phyloP scores from a whole-genome alignment of 1,140 invertebrate genomes.

The Dufourea novaeangliae region DNA sequence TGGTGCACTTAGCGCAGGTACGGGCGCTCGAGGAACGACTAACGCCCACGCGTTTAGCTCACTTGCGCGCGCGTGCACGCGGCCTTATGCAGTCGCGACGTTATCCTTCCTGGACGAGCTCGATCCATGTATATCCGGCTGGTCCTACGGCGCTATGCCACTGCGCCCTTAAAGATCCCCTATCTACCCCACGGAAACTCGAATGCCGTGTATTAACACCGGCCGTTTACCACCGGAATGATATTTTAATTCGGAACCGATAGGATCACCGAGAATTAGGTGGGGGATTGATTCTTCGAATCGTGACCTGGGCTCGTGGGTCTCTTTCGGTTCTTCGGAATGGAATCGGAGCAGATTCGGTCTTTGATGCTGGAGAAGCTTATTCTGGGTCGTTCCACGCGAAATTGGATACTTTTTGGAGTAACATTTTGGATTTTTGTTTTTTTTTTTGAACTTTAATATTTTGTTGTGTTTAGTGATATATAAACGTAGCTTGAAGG shows the following conservation, averaged over 20 bases:
- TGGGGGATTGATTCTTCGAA: background rate
- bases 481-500: no score
- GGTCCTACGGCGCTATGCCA: background rate
- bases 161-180: slow-evolving; percentile 15
- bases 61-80: no score
- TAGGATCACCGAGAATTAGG: background rate
- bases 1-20: slow-evolving; percentile 53
- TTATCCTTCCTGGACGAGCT: slow-evolving; percentile 43
- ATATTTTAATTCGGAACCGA: slow-evolving; percentile 42
- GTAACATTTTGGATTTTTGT: no score
- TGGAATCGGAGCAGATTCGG: no score
- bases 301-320: no score
- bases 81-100: slow-evolving; percentile 65
- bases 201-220: slow-evolving; percentile 26
- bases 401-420: no score
- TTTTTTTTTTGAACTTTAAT: no score
- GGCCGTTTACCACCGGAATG: slow-evolving; percentile 10
- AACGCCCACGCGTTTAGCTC: slow-evolving; percentile 63
- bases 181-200: slow-evolving; percentile 31
- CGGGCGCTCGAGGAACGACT: slow-evolving; percentile 54
- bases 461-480: no score
- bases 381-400: no score
- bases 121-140: slow-evolving; percentile 3
- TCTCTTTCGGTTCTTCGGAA: no score
- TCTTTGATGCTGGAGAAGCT: no score